Conservation (phyloP, 2,888 invertebrate species). For the Cantharis flavilabris region DNA sequence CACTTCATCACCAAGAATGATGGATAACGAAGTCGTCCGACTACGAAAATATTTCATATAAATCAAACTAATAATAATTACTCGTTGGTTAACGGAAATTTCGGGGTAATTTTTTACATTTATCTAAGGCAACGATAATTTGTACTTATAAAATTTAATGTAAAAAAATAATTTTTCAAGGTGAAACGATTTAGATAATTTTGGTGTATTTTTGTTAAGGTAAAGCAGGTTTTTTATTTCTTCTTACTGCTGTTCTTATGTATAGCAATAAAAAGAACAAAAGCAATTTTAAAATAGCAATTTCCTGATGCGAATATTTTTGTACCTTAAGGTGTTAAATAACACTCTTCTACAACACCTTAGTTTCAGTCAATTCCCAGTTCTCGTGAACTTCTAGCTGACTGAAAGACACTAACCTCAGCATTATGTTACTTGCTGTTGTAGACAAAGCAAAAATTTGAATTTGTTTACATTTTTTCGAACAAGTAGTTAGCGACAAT, state of each 20-base stretch:
- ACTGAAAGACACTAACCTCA: slow-evolving; percentile 27
- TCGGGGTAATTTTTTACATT: not conserved
- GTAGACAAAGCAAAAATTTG: slow-evolving; percentile 21
- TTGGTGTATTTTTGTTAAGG: not conserved
- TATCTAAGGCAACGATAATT: not conserved
- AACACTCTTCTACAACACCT: slow-evolving; percentile 41
- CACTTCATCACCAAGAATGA: slow-evolving; percentile 51
- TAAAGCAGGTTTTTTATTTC: not conserved
- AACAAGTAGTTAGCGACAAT: slow-evolving; percentile 6
- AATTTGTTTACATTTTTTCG: slow-evolving; percentile 11
- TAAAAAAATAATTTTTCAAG: not conserved
- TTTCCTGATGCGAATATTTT: slow-evolving; percentile 31
- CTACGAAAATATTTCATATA: not conserved
- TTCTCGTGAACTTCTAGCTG: slow-evolving; percentile 40
- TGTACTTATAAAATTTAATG: not conserved
- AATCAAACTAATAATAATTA: not conserved
- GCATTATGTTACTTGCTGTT: slow-evolving; percentile 26
- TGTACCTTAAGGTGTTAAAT: slow-evolving; percentile 38
- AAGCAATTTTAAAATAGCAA: slow-evolving; percentile 34
- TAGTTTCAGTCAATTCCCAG: slow-evolving; percentile 38
- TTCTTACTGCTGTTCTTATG: slow-evolving; percentile 17
- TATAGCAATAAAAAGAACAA: slow-evolving; percentile 21
- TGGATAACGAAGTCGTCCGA: slow-evolving; percentile 40
- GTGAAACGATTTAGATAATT: not conserved
- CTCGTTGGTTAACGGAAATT: not conserved